These are phyloP conservation scores for Sinocyclocheilus grahami DNA, from an alignment of 2,113 vertebrate species.

Conservation along the genomic window DNA sequence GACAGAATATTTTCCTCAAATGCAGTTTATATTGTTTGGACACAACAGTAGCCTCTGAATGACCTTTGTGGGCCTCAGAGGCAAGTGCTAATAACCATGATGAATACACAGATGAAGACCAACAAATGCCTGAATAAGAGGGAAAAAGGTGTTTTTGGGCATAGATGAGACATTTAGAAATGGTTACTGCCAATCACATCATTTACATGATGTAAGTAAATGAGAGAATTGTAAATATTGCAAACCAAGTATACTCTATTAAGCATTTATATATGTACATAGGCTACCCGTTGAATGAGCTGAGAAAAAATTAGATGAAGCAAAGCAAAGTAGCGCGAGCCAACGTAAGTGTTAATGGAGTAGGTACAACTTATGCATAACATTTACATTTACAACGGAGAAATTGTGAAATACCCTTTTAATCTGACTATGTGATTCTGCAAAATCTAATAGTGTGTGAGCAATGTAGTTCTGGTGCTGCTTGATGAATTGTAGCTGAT, in stretches of 20 bases:
- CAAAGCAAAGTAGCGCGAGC: not conserved
- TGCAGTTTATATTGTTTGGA: not conserved
- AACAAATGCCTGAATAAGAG: not conserved
- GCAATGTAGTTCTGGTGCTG: not conserved
- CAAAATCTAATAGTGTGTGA: not conserved
- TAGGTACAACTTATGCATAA: not conserved
- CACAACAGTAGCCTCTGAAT: not conserved
- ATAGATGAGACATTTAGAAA: not conserved
- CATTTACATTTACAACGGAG: not conserved
- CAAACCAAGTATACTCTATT: not conserved
- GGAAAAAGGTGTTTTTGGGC: not conserved
- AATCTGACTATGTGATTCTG: no score
- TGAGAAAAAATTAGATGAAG: not conserved
- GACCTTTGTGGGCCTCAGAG: not conserved
- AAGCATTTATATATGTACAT: not conserved
- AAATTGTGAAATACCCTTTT: not conserved
- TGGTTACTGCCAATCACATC: not conserved
- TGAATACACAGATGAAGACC: not conserved
- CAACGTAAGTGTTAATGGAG: not conserved
- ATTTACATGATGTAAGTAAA: not conserved
- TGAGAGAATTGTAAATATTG: not conserved
- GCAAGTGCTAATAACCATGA: not conserved
- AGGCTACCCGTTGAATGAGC: not conserved
- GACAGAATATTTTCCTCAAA: conserved; percentile 15
- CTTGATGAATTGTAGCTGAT: not conserved